Conservation (phyloP, 2,113 vertebrate species). For the Thalassarche chlororhynchos region DNA sequence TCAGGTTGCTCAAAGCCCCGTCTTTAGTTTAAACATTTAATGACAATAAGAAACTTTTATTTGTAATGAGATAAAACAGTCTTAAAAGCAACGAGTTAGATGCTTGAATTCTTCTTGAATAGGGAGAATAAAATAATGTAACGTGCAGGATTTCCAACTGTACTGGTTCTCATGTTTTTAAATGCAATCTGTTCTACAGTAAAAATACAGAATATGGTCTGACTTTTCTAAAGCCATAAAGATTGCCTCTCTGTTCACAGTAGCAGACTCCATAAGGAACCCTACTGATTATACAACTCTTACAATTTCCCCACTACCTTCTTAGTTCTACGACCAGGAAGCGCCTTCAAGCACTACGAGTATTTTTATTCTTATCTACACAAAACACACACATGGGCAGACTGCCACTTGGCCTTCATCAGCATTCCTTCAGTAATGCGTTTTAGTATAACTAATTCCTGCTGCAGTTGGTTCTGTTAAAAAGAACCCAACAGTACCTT, state of each 20-base stretch:
- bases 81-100: neutral
- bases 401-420: neutral
- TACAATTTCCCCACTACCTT: neutral
- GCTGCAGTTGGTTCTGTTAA: neutral
- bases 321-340: neutral
- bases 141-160: neutral
- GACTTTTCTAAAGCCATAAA: neutral
- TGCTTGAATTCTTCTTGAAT: neutral
- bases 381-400: neutral
- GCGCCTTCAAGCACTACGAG: neutral
- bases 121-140: neutral
- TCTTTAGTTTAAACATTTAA: neutral
- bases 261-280: neutral
- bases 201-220: neutral
- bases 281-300: neutral
- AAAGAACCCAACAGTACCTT: conserved; percentile 73
- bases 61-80: neutral
- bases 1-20: neutral
- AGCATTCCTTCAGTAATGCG: neutral
- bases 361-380: neutral
- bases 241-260: neutral
- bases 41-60: neutral
- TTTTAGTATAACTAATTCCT: neutral
- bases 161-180: neutral
- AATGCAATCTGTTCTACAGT: neutral